Evolutionary conservation across 2,888 invertebrate species (phyloP), one percentile per base, ranked within the genome.

Genomic region (Lasioglossum villosulum): DNA sequence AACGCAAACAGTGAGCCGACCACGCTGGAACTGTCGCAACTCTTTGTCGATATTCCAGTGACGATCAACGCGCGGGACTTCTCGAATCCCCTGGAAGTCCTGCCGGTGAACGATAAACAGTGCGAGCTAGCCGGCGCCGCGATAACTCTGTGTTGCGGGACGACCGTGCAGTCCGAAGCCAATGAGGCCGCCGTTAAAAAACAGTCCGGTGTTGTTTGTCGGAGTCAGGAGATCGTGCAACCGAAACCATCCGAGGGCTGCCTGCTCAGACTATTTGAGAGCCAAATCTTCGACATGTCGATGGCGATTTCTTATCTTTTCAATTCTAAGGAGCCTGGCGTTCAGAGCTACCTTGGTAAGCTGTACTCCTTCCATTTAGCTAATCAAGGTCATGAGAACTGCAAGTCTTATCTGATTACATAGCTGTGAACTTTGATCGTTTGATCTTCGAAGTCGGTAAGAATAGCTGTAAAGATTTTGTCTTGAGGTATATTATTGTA

Each of bases 251-350:
- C 95, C 81, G 97, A 97, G 95, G 97, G 97, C 92, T 97, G 97
- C 95, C 96, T 98, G 85, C 96, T 99, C 91, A 96, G 99, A 93
- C 96, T 99, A 93, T 99, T 99, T 95, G 99, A 99, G 96, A 99
- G 99, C 92, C 99, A 98, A 96, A 97, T 99, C 93, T 99, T 99
- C 96, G 99, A 99, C 95, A 99, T 99, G 97, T 98, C 99, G 91
- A 99, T 99, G 97, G 99, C 99, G 88, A 98, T 99, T 94, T 98
- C 98, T 95, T 99, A 99, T 96, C 96, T 99, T 83, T 99, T 99
- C 95, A 99, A 99, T 95, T 99, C 99, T 66, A 99, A 99, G 96
- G 99, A 99, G 95, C 98, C 99, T 63, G 99, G 99, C 86, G 99
- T 99, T 89, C 98, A 99, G 94, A 98, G 98, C 92, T 99, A 99